phyloP scores from a whole-genome alignment of 2,888 invertebrate genomes.

The Bursaphelenchus okinawaensis region DNA sequence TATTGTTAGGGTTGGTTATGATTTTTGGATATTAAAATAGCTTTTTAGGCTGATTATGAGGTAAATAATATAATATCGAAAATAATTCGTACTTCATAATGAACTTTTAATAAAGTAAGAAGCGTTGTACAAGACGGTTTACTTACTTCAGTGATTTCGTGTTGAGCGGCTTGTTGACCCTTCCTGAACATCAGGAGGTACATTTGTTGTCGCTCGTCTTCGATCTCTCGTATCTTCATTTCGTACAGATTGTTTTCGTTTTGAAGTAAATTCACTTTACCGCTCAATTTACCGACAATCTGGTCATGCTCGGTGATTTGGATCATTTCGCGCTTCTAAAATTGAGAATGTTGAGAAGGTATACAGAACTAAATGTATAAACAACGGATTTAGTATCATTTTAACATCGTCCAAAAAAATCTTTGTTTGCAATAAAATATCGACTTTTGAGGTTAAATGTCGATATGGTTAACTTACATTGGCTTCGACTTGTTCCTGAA shows the following conservation, averaged over 20 bases:
- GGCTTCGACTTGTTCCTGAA: conserved; percentile 15
- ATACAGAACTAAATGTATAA: too few species aligned
- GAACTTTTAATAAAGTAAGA: too few species aligned
- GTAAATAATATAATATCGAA: too few species aligned
- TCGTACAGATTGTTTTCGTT: conserved; percentile 52
- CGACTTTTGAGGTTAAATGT: too few species aligned
- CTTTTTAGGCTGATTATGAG: too few species aligned
- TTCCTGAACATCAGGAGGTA: conserved; percentile 57
- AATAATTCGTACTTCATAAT: too few species aligned
- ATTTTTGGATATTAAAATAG: too few species aligned
- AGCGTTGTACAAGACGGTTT: not conserved
- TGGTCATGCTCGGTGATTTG: conserved; percentile 10
- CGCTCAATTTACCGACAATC: conserved; percentile 27
- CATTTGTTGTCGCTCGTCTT: conserved; percentile 54
- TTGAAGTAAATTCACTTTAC: conserved; percentile 36
- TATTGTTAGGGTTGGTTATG: not conserved
- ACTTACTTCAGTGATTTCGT: conserved; percentile 37
- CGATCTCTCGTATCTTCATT: conserved; percentile 49
- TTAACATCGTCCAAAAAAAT: too few species aligned
- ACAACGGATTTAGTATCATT: too few species aligned
- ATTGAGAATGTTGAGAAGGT: not conserved
- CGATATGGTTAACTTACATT: not conserved
- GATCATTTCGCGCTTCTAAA: not conserved
- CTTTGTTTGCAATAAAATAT: too few species aligned
- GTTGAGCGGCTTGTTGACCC: conserved; percentile 54